Evolutionary conservation across 1,140 invertebrate genomes (phyloP).

Genomic region (Drosophila aff.): DNA sequence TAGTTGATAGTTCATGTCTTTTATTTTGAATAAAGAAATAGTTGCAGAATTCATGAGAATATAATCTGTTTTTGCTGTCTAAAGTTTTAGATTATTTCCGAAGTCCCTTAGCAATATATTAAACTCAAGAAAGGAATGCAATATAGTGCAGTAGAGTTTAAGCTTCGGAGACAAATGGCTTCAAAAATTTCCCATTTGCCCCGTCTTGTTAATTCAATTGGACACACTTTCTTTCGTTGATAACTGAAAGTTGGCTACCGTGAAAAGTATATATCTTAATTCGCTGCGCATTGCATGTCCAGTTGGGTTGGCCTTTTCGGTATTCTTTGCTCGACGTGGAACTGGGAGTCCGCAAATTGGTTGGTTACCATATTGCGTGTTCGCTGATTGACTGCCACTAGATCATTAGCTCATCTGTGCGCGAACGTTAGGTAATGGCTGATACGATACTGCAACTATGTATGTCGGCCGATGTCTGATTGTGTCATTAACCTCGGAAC

Average conservation of each 20-base stretch:
- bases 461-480: conserved; percentile 10
- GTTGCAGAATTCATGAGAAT: neutral
- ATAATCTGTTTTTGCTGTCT: too few species aligned
- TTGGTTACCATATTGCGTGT: conserved; percentile 14
- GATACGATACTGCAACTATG: conserved; percentile 23
- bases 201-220: conserved; percentile 41
- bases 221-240: conserved; percentile 41
- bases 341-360: conserved; percentile 9
- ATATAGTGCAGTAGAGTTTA: neutral
- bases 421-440: conserved; percentile 39
- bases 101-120: neutral
- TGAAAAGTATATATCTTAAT: conserved; percentile 18
- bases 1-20: too few species aligned
- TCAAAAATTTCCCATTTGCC: conserved; percentile 7
- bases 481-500: conserved; percentile 59
- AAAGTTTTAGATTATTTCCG: neutral
- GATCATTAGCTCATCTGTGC: conserved; percentile 48
- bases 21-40: neutral
- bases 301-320: conserved; percentile 7
- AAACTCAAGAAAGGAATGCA: neutral
- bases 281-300: conserved; percentile 23
- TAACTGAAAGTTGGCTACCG: conserved; percentile 23
- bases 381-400: conserved; percentile 8
- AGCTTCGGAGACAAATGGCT: neutral
- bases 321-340: conserved; percentile 20